Evolutionary conservation across 2,797 vertebrate genomes (phyloP).

Genomic region (Aselliscus stoliczkanus): DNA sequence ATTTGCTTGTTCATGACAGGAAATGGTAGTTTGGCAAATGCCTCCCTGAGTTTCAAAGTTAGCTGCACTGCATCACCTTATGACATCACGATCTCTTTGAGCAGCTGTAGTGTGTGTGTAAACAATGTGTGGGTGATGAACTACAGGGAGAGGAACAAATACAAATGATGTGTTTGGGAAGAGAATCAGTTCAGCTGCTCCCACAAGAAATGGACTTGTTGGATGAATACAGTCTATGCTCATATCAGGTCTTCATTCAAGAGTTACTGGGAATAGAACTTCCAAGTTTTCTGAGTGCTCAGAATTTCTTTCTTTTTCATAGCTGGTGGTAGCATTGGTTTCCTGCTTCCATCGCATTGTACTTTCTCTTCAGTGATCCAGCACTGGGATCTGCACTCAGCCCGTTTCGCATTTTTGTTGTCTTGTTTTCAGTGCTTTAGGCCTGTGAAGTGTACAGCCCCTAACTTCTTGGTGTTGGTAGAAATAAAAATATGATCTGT

Average conservation of each 20-base stretch:
- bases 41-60: background rate
- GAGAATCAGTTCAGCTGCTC: conserved; percentile 32
- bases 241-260: background rate
- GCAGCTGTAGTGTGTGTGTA: background rate
- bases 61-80: background rate
- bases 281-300: background rate
- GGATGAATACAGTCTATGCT: background rate
- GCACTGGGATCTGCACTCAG: background rate
- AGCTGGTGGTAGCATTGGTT: no score
- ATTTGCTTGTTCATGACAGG: conserved; percentile 24
- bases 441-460: background rate
- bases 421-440: background rate
- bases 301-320: background rate
- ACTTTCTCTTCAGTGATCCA: background rate
- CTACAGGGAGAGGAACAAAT: background rate
- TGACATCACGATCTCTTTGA: background rate
- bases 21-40: background rate
- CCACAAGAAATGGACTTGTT: background rate
- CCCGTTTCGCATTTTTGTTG: background rate
- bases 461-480: background rate
- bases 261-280: background rate
- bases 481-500: conserved; percentile 2
- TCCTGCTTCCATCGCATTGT: background rate
- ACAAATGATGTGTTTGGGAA: background rate
- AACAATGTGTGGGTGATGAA: background rate